Conservation (phyloP, 1,140 invertebrate genomes). For the Aphidius gifuensis region DNA sequence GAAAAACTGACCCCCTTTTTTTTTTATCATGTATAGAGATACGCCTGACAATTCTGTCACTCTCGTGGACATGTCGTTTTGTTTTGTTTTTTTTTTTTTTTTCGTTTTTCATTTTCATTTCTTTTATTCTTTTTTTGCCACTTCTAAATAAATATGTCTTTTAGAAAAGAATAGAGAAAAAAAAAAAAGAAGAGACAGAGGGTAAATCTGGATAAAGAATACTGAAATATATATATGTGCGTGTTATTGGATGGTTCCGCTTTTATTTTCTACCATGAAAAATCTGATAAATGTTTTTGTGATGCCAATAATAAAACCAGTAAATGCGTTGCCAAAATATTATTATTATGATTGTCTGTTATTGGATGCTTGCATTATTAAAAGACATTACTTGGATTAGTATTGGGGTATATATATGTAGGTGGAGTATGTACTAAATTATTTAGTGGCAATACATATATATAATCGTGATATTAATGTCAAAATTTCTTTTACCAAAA, state of each 20-base stretch:
- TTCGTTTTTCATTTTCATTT: too few relatives aligned
- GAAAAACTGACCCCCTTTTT: constrained; percentile 38
- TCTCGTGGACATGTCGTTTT: not conserved
- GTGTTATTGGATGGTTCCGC: constrained; percentile 15
- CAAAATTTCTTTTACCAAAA: too few relatives aligned
- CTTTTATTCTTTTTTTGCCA: too few relatives aligned
- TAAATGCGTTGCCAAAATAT: constrained; percentile 1
- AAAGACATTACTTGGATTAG: too few relatives aligned
- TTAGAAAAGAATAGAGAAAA: too few relatives aligned
- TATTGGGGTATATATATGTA: too few relatives aligned
- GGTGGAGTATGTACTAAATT: too few relatives aligned
- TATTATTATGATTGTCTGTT: not conserved
- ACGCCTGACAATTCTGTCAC: not conserved
- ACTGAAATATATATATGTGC: constrained; percentile 15
- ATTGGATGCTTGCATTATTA: not conserved
- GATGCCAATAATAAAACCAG: not conserved
- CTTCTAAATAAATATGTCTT: too few relatives aligned
- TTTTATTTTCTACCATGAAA: constrained; percentile 10
- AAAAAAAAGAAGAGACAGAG: not conserved
- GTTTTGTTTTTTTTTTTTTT: too few relatives aligned
- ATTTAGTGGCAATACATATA: too few relatives aligned
- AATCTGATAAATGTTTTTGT: constrained; percentile 22
- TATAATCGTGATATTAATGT: too few relatives aligned
- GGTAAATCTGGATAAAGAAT: not conserved
- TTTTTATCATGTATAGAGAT: not conserved